Evolutionary conservation across 2,797 vertebrate species (phyloP), one percentile per base, ranked within the genome.

Genomic region (Argya squamiceps): DNA sequence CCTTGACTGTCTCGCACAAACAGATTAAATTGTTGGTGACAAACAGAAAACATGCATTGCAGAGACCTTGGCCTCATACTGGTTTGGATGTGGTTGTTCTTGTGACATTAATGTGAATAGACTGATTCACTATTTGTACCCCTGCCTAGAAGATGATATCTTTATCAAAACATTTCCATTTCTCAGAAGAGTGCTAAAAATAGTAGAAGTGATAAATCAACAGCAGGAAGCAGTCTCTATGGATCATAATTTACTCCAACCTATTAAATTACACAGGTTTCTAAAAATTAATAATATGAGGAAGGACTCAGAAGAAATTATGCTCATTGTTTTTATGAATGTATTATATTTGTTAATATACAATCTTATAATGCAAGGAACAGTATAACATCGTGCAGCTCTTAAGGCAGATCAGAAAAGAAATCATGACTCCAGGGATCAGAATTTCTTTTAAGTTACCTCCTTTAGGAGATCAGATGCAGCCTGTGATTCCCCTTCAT

Each of bases 91-190:
- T 68, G 58, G 56, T 80, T 10, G 6, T 70, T 83, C 71, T 82
- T 5, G 0, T 91, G 74, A 89, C 86, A 64, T 88, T 88, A 93
- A 71, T 58, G 55, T 78, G 60, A 96, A 78, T 30, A 83, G 77
- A 58, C 27, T 86, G 74, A 93, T 80, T 93, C 76, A 78, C 32
- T 59, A 6, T 85, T 83, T 94, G 24, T 86, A 73, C 55, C 43
- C 22, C 34, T 89, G 49, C 50, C 41, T 67, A 53, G 76, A 87
- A 77, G 70, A 91, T 52, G 22, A 17, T 60, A 29, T 67, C 50
- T 93, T 91, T 86, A 69, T 76, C 26, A 92, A 94, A 92, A 93
- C 63, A 50, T 81, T 96, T 93, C 32, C 56, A 77, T 15, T 95
- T 93, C 80, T 76, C 67, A 74, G 70, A 79, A 87, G 37, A 74